Conservation (phyloP, 2,888 invertebrate genomes). For the Julus scandinavius region DNA sequence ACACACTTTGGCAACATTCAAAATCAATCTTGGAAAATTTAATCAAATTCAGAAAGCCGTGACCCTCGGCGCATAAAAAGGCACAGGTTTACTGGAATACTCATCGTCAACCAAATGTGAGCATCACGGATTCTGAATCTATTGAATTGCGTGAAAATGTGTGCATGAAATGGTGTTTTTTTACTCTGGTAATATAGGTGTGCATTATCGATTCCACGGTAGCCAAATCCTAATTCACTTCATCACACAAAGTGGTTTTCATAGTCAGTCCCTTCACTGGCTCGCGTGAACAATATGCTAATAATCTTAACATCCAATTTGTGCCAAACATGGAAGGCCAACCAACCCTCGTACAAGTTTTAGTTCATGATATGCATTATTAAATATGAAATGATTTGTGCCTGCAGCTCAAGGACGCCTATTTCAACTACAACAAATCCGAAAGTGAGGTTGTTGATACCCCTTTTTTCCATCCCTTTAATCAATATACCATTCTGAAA, state of each 20-base stretch:
- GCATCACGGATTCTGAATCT: not conserved
- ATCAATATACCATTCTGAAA: not conserved
- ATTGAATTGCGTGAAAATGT: not conserved
- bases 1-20: not conserved
- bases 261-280: not conserved
- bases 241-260: slow-evolving; percentile 30
- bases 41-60: slow-evolving; percentile 5
- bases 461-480: not conserved
- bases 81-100: not conserved
- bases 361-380: slow-evolving; percentile 20
- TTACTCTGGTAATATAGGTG: not conserved
- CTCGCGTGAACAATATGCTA: not conserved
- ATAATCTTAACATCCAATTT: slow-evolving; percentile 24
- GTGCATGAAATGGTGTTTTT: not conserved
- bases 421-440: not conserved
- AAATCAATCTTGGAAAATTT: slow-evolving; percentile 4
- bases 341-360: not conserved
- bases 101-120: slow-evolving; percentile 12
- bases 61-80: not conserved
- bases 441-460: not conserved
- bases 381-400: slow-evolving; percentile 15
- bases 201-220: slow-evolving; percentile 24
- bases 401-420: not conserved
- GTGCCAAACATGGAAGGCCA: slow-evolving; percentile 30
- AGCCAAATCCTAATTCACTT: not conserved